Evolutionary conservation across 2,113 vertebrate genomes (phyloP), one percentile per base, ranked within the genome.

Genomic region (Coturnix japonica): DNA sequence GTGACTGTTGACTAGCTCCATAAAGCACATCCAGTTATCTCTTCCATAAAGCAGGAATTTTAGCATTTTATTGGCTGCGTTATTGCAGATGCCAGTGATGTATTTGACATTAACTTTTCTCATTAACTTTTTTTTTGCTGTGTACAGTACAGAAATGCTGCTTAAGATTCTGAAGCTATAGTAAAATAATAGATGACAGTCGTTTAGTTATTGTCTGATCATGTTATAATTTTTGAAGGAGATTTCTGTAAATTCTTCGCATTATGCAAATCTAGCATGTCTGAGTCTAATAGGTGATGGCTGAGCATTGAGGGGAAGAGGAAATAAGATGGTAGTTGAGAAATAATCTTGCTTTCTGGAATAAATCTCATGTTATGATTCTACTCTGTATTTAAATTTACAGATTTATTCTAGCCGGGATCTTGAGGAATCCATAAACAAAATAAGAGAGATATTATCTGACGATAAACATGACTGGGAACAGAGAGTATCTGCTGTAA

Each of bases 381-480:
- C 13, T 88, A 51, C 35, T 87, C 78, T 94, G 33, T 96, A 8
- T 91, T 97, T 91, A 26, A 80, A 86, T 89, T 75, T 94, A 35
- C 95, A 99, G 99, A 98, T 99, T 96, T 99, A 99, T 97, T 99
- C 99, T 6, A 98, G 98, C 96, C 97, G 99, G 94, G 99, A 99
- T 87, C 94, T 99, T 23, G 99, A 99, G 91, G 99, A 99, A 91
- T 98, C 99, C 63, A 96, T 99, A 96, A 97, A 98, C 74, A 99
- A 99, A 97, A 98, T 99, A 96, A 97, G 98, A 95, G 99, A 99
- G 92, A 98, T 99, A 70, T 87, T 99, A 5, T 99, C 98, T 51
- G 99, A 99, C 93, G 99, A 99, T 72, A 99, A 99, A 72, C 99
- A 99, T 13, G 99, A 99, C 96, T 99, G 99, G 99, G 99, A 99